Evolutionary conservation across 2,113 vertebrate species (phyloP).

Genomic region (Lepisosteus osseus): DNA sequence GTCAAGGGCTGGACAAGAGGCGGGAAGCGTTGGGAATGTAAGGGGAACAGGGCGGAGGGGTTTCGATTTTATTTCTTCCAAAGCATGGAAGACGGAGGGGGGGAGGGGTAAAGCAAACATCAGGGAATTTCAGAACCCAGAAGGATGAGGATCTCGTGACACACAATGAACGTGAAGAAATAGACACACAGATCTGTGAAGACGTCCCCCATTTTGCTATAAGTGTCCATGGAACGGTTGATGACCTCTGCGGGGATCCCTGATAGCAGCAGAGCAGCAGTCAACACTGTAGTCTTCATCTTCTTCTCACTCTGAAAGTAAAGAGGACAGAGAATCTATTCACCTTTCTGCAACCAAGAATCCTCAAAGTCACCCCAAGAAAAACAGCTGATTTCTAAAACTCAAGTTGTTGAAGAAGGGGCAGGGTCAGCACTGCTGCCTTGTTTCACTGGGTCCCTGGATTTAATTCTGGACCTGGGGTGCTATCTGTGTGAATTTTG

Average conservation of each 20-base stretch:
- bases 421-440: no score
- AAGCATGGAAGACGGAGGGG: neutral
- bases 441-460: no score
- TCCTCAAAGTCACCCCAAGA: no score
- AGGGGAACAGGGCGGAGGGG: neutral
- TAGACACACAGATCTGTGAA: constrained; percentile 95
- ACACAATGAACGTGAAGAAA: constrained; percentile 93
- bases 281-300: constrained; percentile 85
- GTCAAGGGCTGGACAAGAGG: no score
- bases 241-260: constrained; percentile 95
- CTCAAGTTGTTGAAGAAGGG: no score
- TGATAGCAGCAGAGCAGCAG: constrained; percentile 87
- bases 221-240: constrained; percentile 95
- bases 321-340: neutral
- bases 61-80: neutral
- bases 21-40: neutral
- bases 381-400: no score
- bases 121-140: constrained; percentile 74
- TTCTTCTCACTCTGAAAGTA: constrained; percentile 82
- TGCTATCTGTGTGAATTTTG: no score
- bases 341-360: neutral
- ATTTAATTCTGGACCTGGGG: no score
- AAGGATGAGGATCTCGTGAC: constrained; percentile 78
- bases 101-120: constrained; percentile 27
- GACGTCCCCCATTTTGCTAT: constrained; percentile 94